Percentiles rank a stretch among this genome's conserved stretches.
These are phyloP conservation scores for Gymnoscopelus microlampas DNA, from an alignment of 2,797 vertebrate genomes.

Conservation along the genomic window DNA sequence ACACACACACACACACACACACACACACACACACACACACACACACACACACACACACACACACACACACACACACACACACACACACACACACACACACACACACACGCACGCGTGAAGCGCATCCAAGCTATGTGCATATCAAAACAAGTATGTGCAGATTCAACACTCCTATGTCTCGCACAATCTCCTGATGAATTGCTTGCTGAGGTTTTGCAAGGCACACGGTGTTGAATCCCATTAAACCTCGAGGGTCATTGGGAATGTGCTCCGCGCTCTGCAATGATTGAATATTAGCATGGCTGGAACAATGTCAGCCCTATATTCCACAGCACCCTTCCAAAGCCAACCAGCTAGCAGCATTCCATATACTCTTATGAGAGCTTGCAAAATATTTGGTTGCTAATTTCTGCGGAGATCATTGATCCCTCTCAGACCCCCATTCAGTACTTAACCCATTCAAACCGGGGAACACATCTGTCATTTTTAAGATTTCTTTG, in stretches of 20 bases:
- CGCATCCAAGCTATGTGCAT: not conserved
- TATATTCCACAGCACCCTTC: not conserved
- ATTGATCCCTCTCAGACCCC: not conserved
- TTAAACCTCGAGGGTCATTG: conserved; percentile 13
- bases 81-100: no score
- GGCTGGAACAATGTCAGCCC: not conserved
- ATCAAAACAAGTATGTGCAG: not conserved
- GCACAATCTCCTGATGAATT: conserved; percentile 6
- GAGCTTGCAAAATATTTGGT: conserved; percentile 6
- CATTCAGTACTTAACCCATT: not conserved
- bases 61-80: not conserved
- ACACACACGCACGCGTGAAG: no score
- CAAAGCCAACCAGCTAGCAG: not conserved
- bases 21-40: no score
- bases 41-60: not conserved
- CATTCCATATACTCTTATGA: not conserved
- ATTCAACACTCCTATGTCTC: not conserved
- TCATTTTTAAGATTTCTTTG: no score
- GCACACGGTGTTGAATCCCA: not conserved
- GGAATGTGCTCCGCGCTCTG: conserved; percentile 5
- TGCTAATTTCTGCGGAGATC: not conserved
- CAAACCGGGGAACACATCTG: no score
- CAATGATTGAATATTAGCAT: not conserved
- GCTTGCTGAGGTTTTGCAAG: conserved; percentile 5
- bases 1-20: not conserved